A percentile compares a stretch with the other conserved stretches of the same genome.
Conservation (phyloP, 2,888 invertebrate genomes). For the Rhyacophila evoluta region DNA sequence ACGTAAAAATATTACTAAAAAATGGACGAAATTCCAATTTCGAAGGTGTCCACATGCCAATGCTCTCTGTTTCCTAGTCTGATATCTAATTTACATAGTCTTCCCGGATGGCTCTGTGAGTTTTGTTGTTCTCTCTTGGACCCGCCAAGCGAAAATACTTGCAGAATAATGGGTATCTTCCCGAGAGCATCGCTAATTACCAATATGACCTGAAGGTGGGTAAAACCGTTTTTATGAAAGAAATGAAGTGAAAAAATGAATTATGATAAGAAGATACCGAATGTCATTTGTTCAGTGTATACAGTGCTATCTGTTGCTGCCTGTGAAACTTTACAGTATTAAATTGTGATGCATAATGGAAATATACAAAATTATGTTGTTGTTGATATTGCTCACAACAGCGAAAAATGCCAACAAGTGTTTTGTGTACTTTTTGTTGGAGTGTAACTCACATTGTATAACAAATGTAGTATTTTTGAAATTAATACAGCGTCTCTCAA, state of each 20-base stretch:
- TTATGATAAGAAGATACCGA: too few species aligned
- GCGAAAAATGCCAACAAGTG: too few species aligned
- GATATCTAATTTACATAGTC: not conserved
- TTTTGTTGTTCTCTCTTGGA: not conserved
- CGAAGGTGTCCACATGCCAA: not conserved
- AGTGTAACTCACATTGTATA: too few species aligned
- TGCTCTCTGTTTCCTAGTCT: not conserved
- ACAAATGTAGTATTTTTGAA: too few species aligned
- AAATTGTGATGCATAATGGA: too few species aligned
- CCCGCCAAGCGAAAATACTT: not conserved
- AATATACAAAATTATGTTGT: too few species aligned
- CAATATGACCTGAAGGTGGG: not conserved
- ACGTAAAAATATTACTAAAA: not conserved
- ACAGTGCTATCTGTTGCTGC: not conserved
- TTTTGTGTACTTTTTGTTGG: too few species aligned
- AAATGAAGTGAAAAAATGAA: too few species aligned
- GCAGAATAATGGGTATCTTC: not conserved
- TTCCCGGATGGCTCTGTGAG: not conserved
- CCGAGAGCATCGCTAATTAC: not conserved
- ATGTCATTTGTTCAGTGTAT: too few species aligned
- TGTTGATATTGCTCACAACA: too few species aligned
- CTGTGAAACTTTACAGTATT: too few species aligned
- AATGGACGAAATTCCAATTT: not conserved
- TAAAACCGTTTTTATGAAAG: not conserved
- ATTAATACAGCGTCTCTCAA: too few species aligned